Evolutionary conservation across 92 coral and sea anemone species (phyloP).

Genomic region (Umimayanthus kanabou): DNA sequence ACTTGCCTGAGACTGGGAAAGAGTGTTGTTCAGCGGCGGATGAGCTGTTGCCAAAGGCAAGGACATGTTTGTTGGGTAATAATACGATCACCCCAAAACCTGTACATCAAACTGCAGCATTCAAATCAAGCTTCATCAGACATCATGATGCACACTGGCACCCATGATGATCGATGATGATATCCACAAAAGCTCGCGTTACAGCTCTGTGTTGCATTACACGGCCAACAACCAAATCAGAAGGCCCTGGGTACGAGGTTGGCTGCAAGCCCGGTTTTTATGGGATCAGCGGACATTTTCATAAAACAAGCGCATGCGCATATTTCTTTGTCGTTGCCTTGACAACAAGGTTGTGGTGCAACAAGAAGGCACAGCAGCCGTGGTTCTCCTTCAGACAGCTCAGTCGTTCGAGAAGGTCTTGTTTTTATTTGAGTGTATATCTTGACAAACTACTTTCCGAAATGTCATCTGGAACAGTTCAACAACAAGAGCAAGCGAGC

Average conservation of each 20-base stretch:
- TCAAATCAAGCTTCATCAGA: background rate
- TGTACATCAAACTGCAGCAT: background rate
- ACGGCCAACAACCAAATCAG: too few species aligned
- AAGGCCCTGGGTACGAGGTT: background rate
- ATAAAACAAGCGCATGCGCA: background rate
- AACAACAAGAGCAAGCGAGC: constrained; percentile 11
- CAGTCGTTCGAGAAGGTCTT: background rate
- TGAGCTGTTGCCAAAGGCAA: background rate
- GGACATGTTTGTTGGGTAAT: background rate
- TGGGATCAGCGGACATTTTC: background rate
- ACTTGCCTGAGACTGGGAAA: background rate
- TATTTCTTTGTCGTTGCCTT: background rate
- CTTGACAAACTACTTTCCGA: background rate
- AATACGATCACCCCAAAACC: background rate
- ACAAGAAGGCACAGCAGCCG: background rate
- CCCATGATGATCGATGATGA: background rate
- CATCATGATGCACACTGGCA: background rate
- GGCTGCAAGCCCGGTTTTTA: background rate
- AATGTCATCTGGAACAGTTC: constrained; percentile 20
- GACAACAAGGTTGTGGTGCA: background rate
- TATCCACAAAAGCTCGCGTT: background rate
- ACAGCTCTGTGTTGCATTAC: background rate
- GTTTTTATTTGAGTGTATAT: background rate
- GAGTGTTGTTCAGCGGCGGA: background rate
- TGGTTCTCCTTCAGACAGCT: too few species aligned